Evolutionary conservation across 2,797 vertebrate genomes (phyloP), one percentile per base, ranked within the genome.

Genomic region (Megalops cyprinoides): DNA sequence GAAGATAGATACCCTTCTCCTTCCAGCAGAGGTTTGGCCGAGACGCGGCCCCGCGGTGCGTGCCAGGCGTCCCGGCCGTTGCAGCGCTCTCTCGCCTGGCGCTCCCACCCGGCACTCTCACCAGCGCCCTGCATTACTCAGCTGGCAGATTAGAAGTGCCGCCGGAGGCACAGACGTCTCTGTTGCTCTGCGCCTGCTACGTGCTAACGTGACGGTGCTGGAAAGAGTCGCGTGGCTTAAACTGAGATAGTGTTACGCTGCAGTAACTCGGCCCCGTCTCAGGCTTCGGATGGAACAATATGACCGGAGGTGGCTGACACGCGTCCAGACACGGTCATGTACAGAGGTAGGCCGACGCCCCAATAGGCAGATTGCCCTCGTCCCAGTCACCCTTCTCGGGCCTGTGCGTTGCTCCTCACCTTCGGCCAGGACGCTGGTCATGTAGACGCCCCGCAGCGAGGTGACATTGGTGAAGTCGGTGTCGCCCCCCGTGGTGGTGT

Each of bases 401-500:
- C 1, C 14, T 44, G 37, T 44, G 39, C 20, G 60, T 58, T 14
- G 28, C 9, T 31, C 44, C 88, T 74, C 89, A 98, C 97, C 97
- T 88, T 97, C 94, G 0, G 92, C 93, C 76, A 98, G 93, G 39
- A 97, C 86, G 0, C 97, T 98, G 82, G 96, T 97, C 86, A 97
- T 94, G 85, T 95, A 98, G 87, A 97, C 96, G 15, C 97, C 97
- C 0, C 97, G 92, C 81, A 99, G 94, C 6, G 97, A 99, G 31
- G 97, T 99, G 88, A 98, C 92, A 0, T 98, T 99, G 74, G 97
- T 98, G 88, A 99, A 99, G 88, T 99, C 98, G 0, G 97, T 98
- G 76, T 98, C 97, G 0, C 97, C 96, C 0, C 97, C 96, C 0
- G 96, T 96, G 76, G 94, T 94, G 37, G 96, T 97, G 60, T 98